Conservation (phyloP, 2,888 invertebrate genomes). For the Parnassius orleans region DNA sequence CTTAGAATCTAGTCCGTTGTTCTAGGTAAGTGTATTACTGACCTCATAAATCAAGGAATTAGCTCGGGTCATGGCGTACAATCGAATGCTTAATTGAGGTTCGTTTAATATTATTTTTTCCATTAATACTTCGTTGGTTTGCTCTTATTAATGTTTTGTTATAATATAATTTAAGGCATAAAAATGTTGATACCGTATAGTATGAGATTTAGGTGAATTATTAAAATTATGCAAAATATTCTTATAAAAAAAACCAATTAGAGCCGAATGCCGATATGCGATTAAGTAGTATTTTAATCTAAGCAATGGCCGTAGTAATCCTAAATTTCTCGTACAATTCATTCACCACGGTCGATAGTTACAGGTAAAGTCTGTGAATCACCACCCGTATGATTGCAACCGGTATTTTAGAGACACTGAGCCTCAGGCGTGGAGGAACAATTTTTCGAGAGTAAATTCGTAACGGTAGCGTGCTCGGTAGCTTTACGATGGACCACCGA, state of each 20-base stretch:
- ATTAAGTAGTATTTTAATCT: no score
- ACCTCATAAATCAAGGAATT: conserved; percentile 16
- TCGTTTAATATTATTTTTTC: neutral
- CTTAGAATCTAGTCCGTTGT: conserved; percentile 19
- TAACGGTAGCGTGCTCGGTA: conserved; percentile 50
- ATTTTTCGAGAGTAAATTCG: conserved; percentile 57
- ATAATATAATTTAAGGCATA: no score
- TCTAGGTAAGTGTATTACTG: conserved; percentile 18
- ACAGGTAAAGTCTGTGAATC: conserved; percentile 27
- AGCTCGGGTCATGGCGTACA: conserved; percentile 1
- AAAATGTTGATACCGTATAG: no score
- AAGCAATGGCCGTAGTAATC: no score
- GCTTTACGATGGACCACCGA: conserved; percentile 55
- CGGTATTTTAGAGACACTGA: conserved; percentile 50
- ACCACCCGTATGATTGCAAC: conserved; percentile 33
- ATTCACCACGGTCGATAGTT: conserved; percentile 3
- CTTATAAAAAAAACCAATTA: no score
- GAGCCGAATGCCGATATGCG: no score
- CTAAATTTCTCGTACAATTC: neutral
- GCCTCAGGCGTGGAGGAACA: conserved; percentile 37
- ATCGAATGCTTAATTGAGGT: conserved; percentile 5
- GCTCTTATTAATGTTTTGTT: no score
- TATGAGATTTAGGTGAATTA: no score
- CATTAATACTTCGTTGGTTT: no score
- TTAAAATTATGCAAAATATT: no score